Evolutionary conservation across 2,888 invertebrate genomes (phyloP).

Genomic region (Ecliptopera silaceata): DNA sequence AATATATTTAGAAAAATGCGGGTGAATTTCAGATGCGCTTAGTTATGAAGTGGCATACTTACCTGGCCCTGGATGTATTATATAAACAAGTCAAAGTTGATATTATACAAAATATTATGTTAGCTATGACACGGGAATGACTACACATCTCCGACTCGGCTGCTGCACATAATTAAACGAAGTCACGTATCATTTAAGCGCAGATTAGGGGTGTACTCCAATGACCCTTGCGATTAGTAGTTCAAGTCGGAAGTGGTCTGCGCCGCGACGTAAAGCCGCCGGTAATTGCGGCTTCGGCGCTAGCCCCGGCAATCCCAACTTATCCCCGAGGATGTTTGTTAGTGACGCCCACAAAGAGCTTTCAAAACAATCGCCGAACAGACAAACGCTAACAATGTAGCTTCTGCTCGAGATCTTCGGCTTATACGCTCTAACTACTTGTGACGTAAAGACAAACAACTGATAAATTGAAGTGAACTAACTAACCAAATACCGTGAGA

Average conservation of each 20-base stretch:
- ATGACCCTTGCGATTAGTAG: constrained; percentile 68
- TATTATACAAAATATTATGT: constrained; percentile 8
- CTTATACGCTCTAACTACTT: constrained; percentile 30
- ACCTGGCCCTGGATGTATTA: too few species aligned
- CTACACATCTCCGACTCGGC: constrained; percentile 19
- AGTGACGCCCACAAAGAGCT: constrained; percentile 48
- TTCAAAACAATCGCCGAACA: constrained; percentile 48
- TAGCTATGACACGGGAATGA: constrained; percentile 19
- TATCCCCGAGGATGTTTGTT: constrained; percentile 63
- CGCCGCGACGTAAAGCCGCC: constrained; percentile 66
- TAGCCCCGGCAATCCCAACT: constrained; percentile 63
- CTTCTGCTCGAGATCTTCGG: constrained; percentile 8
- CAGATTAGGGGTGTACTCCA: constrained; percentile 62
- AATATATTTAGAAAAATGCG: too few species aligned
- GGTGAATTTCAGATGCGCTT: too few species aligned
- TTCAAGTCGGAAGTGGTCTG: constrained; percentile 51
- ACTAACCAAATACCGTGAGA: constrained; percentile 61
- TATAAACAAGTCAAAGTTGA: background rate
- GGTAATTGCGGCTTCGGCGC: constrained; percentile 75
- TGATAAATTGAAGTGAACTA: constrained; percentile 63
- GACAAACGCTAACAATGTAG: constrained; percentile 25
- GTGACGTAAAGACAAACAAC: constrained; percentile 59
- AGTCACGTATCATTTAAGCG: constrained; percentile 65
- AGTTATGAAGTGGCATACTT: too few species aligned
- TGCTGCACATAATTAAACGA: constrained; percentile 47